phyloP scores from a whole-genome alignment of 2,888 invertebrate genomes.

The Andrena camellia region DNA sequence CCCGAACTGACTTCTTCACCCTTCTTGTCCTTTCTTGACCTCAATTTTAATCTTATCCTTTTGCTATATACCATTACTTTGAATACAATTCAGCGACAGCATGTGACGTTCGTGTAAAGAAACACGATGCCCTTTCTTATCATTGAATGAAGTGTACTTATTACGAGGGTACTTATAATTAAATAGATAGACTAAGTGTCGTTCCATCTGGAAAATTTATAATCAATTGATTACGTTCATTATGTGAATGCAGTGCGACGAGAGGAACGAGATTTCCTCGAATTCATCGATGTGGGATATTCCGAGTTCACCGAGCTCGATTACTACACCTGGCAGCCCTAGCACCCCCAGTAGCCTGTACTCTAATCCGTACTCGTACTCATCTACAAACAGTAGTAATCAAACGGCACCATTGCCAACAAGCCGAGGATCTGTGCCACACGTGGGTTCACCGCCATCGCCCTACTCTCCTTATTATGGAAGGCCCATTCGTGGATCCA shows the following conservation, averaged over 20 bases:
- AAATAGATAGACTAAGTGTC: not conserved
- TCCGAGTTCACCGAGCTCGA: conserved; percentile 80
- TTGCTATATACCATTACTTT: conserved; percentile 29
- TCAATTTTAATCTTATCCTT: conserved; percentile 23
- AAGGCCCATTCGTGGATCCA: conserved; percentile 81
- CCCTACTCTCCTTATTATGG: conserved; percentile 77
- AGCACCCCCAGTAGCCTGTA: conserved; percentile 80
- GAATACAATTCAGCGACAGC: conserved; percentile 13
- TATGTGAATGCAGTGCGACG: conserved; percentile 57
- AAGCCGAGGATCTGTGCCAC: conserved; percentile 68
- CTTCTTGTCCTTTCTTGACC: conserved; percentile 18
- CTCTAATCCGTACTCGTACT: conserved; percentile 78
- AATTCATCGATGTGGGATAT: conserved; percentile 73
- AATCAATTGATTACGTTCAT: not conserved
- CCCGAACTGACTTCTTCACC: not conserved
- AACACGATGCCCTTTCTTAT: not conserved
- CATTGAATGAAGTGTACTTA: not conserved
- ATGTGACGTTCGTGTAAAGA: conserved; percentile 34
- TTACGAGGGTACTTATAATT: not conserved
- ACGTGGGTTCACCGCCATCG: conserved; percentile 74
- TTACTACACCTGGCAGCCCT: conserved; percentile 80
- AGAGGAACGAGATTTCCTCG: conserved; percentile 69
- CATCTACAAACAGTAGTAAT: conserved; percentile 73
- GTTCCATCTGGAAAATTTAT: not conserved
- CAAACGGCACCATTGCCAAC: conserved; percentile 71